A percentile compares a stretch with the other conserved stretches of the same genome.
These are phyloP conservation scores for Chymomyza caudatula DNA, from an alignment of 2,888 invertebrate species.

Conservation along the genomic window DNA sequence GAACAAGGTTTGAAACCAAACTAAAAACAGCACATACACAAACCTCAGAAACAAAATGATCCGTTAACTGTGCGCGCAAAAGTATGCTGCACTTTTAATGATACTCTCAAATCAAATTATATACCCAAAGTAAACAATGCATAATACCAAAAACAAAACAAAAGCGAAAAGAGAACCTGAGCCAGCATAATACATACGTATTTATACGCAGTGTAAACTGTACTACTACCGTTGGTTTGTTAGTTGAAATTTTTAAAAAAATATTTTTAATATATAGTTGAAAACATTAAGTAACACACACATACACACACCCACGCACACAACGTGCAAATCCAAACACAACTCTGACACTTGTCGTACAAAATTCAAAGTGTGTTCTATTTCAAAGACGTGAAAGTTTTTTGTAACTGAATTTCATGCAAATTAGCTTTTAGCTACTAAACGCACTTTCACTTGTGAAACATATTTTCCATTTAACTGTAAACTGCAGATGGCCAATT, in stretches of 20 bases:
- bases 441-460: constrained; percentile 33
- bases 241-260: constrained; percentile 65
- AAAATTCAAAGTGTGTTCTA: neutral
- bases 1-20: constrained; percentile 31
- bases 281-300: constrained; percentile 39
- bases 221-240: constrained; percentile 62
- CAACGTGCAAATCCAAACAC: too few relatives aligned
- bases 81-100: constrained; percentile 32
- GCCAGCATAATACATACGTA: constrained; percentile 32
- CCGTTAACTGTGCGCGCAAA: constrained; percentile 8
- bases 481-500: constrained; percentile 6
- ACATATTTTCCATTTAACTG: constrained; percentile 35
- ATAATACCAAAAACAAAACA: constrained; percentile 40
- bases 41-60: neutral
- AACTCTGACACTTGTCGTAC: neutral
- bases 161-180: constrained; percentile 31
- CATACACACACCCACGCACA: constrained; percentile 12
- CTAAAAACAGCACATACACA: constrained; percentile 10
- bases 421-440: neutral
- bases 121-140: constrained; percentile 49
- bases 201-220: constrained; percentile 64
- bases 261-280: constrained; percentile 62
- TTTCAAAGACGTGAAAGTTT: neutral
- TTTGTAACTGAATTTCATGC: neutral
- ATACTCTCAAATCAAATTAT: constrained; percentile 25